A percentile compares a stretch with the other conserved stretches of the same genome.
Evolutionary conservation across 2,113 vertebrate species (phyloP).

Genomic region (Malurus melanocephalus): DNA sequence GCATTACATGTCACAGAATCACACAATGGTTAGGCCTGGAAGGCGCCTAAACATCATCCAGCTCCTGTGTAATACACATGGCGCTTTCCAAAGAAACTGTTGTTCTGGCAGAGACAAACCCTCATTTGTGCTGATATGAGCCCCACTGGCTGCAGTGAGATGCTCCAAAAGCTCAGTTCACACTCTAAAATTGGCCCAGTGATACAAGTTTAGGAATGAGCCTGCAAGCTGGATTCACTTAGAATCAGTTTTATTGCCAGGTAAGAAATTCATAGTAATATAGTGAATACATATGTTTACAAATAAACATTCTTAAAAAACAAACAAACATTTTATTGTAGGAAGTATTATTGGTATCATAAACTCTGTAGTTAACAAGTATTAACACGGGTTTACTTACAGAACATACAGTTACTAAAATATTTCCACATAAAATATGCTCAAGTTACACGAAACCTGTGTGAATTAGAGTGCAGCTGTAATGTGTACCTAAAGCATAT

Average conservation of each 20-base stretch:
- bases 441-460: constrained; percentile 75
- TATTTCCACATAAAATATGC: constrained; percentile 81
- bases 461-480: constrained; percentile 63
- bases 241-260: constrained; percentile 93
- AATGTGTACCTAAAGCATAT: constrained; percentile 69
- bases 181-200: background rate
- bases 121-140: background rate
- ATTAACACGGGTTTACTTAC: constrained; percentile 83
- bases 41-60: background rate
- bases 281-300: constrained; percentile 94
- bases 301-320: constrained; percentile 91
- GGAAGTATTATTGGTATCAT: constrained; percentile 88
- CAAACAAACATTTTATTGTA: constrained; percentile 84
- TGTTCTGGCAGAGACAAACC: background rate
- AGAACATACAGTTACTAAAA: constrained; percentile 90
- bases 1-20: background rate
- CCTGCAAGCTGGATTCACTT: constrained; percentile 65
- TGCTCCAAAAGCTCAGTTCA: background rate
- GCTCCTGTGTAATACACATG: no score
- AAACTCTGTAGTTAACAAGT: constrained; percentile 84
- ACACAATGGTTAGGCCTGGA: background rate
- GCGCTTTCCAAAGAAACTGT: background rate
- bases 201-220: constrained; percentile 1
- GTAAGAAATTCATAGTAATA: constrained; percentile 98
- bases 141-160: background rate